Base-by-base conservation (phyloP, 2,113 vertebrate genomes). In the Salvelinus fontinalis region DNA sequence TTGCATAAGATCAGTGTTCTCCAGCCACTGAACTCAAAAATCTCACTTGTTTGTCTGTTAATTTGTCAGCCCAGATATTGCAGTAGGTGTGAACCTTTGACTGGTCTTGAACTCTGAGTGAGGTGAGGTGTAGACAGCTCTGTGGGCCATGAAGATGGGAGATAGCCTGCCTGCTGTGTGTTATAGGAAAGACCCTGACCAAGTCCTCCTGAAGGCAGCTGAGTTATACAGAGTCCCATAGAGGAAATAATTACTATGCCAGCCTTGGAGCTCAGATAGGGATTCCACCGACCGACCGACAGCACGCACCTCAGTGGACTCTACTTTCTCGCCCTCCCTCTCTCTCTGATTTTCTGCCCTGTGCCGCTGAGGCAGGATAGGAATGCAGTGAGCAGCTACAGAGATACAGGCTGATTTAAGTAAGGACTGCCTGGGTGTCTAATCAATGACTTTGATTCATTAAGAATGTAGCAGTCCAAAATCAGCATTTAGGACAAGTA, bases 131-230 rank as follows among this genome's bases (percentile, higher is more conserved):
- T 6, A 6, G 39, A 44, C 39, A 44, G 39, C 39, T 44, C 39
- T 44, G 39, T 44, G 9, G 39, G 39, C 39, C 9, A 9, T 44
- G 39, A 44, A 44, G 39, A 44, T 9, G 39, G 39, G 39, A 44
- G 39, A 9, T 12, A 69, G 72, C 79, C 64, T 76, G 83, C 77
- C 83, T 89, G 87, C 77, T 67, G 74, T 77, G 64, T 48, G 73
- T 83, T 88, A 90, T 91, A 90, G 90, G 87, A 90, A 54, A 24
- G 12, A 44, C 80, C 72, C 62, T 20, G 59, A 27, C 59, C 18
- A 75, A 20, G 57, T 75, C 76, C 79, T 79, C 67, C 59, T 64
- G 44, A 51, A 80, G 72, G 60, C 75, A 74, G 59, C 60, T 34
- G 67, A 86, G 67, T 69, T 77, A 27, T 60, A 68, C 59, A 49